A percentile compares a stretch with the other conserved stretches of the same genome.
Conservation (phyloP, 23 tunicate genomes). For the Botrylloides violaceus region DNA sequence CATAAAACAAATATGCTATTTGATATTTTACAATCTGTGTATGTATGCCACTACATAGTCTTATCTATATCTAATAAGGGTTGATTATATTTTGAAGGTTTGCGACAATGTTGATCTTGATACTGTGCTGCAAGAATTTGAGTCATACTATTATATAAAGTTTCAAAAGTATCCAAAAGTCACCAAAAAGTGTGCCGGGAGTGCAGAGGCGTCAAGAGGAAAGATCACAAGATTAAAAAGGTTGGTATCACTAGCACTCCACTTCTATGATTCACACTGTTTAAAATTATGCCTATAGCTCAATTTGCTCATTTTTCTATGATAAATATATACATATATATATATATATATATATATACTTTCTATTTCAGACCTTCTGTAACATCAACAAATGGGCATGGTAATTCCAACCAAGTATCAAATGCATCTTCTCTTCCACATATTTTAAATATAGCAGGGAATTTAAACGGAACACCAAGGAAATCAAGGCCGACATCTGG, state of each 20-base stretch:
- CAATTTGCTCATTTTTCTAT: too few species aligned
- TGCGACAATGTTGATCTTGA: constrained; percentile 93
- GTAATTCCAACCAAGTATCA: constrained; percentile 8
- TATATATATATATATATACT: too few species aligned
- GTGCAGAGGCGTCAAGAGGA: constrained; percentile 63
- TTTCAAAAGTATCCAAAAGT: constrained; percentile 88
- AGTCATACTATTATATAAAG: constrained; percentile 84
- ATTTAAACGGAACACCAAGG: constrained; percentile 67
- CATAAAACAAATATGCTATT: too few species aligned
- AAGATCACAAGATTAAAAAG: constrained; percentile 17
- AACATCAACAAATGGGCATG: neutral
- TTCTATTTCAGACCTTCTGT: constrained; percentile 27
- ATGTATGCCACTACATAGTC: too few species aligned
- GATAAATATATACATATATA: too few species aligned
- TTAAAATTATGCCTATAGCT: neutral
- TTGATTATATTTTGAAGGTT: constrained; percentile 34
- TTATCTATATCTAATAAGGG: too few species aligned
- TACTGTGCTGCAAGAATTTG: constrained; percentile 90
- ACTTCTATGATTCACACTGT: neutral
- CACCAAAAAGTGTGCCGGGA: constrained; percentile 54
- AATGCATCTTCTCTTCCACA: constrained; percentile 61
- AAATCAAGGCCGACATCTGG: constrained; percentile 77
- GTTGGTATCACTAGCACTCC: neutral
- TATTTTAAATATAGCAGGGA: constrained; percentile 46
- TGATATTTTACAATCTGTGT: too few species aligned